phyloP scores from a whole-genome alignment of 2,113 vertebrate genomes.

The Sialia sialis region DNA sequence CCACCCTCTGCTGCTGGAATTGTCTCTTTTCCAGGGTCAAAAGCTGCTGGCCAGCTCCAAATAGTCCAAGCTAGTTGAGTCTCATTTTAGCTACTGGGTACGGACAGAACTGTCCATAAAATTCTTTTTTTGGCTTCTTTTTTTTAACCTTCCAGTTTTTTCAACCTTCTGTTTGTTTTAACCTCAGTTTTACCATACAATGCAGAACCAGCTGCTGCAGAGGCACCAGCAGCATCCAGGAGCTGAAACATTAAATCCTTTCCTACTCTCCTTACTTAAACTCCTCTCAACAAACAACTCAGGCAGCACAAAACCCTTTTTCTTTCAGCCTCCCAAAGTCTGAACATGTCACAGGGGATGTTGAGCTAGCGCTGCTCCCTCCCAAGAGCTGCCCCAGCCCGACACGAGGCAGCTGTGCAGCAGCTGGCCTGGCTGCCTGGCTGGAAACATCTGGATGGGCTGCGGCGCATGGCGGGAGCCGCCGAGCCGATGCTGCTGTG shows the following conservation, averaged over 20 bases:
- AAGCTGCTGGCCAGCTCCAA: background rate
- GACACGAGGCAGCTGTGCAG: slow-evolving; percentile 52
- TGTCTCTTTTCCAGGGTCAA: background rate
- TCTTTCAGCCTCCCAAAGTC: background rate
- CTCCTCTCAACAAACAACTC: background rate
- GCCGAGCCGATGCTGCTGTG: slow-evolving; percentile 5
- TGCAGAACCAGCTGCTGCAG: background rate
- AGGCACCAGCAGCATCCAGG: background rate
- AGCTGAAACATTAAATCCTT: background rate
- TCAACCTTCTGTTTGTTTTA: background rate
- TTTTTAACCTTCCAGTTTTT: background rate
- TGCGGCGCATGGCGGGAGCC: background rate
- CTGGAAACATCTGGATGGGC: slow-evolving; percentile 66
- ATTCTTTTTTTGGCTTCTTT: background rate
- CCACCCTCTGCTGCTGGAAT: background rate
- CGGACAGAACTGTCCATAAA: background rate
- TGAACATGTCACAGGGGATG: background rate
- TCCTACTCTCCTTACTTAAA: background rate
- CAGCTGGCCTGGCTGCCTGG: slow-evolving; percentile 63
- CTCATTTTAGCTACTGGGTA: background rate
- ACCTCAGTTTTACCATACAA: fast-evolving
- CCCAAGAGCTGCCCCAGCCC: slow-evolving; percentile 6
- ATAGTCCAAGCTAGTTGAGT: background rate
- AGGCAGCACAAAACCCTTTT: background rate
- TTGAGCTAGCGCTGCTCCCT: background rate